Percentiles rank a stretch among this genome's conserved stretches.
Evolutionary conservation across 2,113 vertebrate genomes (phyloP).

Genomic region (Eudyptes chrysolophus): DNA sequence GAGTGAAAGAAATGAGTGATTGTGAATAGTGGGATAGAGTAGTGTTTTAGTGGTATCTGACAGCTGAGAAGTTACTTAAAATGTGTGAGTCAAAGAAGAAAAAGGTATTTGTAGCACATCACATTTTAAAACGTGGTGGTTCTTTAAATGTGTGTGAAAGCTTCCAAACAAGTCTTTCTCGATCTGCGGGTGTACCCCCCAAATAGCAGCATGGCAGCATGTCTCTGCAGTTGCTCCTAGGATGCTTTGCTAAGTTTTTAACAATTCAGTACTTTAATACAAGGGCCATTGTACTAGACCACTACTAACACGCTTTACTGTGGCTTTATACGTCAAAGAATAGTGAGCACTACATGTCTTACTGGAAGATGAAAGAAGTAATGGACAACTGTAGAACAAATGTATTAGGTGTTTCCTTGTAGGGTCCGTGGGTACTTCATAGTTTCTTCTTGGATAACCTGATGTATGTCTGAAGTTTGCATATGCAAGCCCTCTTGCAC

Average conservation of each 20-base stretch:
- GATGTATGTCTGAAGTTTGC: not conserved
- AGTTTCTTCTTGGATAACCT: not conserved
- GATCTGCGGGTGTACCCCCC: not conserved
- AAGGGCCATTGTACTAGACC: too few relatives aligned
- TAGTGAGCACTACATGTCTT: not conserved
- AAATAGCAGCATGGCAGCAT: rapidly evolving
- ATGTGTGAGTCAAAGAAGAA: not conserved
- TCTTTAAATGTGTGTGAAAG: not conserved
- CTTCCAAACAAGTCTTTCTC: not conserved
- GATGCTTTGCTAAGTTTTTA: not conserved
- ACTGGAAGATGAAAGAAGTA: not conserved
- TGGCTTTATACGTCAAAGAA: not conserved
- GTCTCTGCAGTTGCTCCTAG: not conserved
- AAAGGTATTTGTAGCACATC: not conserved
- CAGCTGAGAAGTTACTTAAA: not conserved
- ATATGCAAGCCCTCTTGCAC: not conserved
- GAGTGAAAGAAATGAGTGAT: not conserved
- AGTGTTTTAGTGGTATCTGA: not conserved
- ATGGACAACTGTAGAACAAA: not conserved
- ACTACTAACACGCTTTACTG: not conserved
- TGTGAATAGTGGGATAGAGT: not conserved
- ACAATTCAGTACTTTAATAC: not conserved
- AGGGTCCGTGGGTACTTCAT: not conserved
- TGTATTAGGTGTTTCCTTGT: not conserved
- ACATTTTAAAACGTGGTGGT: rapidly evolving